Conservation (phyloP, 2,113 vertebrate genomes). For the Lipophrys pholis region DNA sequence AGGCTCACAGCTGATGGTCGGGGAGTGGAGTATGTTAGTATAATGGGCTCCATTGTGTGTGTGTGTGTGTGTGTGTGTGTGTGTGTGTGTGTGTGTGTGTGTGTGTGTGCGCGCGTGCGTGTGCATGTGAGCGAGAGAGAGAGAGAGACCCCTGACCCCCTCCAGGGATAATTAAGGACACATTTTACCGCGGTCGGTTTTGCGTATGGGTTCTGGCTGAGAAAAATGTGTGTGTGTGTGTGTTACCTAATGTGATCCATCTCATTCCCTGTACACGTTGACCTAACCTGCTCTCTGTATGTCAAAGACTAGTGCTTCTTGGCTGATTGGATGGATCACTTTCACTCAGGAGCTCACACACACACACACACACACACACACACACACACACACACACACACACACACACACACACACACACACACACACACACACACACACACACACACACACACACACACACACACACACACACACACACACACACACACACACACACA, state of each 20-base stretch:
- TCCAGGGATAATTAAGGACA: constrained; percentile 79
- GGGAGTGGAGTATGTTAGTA: constrained; percentile 43
- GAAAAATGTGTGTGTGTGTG: constrained; percentile 21
- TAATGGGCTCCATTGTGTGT: constrained; percentile 71
- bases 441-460: constrained; percentile 1
- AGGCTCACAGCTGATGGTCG: constrained; percentile 59
- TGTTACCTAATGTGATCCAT: constrained; percentile 49
- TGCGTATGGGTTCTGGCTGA: constrained; percentile 42
- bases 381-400: constrained; percentile 23
- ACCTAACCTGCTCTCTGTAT: constrained; percentile 71
- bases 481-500: constrained; percentile 8
- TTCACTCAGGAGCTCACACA: constrained; percentile 68
- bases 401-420: constrained; percentile 39
- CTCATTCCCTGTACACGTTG: constrained; percentile 56
- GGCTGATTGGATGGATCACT: constrained; percentile 79
- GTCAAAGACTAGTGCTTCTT: constrained; percentile 66
- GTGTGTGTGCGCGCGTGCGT: constrained; percentile 34
- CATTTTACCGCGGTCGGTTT: constrained; percentile 65
- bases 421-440: constrained; percentile 43
- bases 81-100: constrained; percentile 18
- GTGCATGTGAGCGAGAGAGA: constrained; percentile 28
- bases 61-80: constrained; percentile 51
- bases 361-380: constrained; percentile 14
- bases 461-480: constrained; percentile 22
- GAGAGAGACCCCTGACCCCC: constrained; percentile 63